Base-by-base conservation (phyloP, 2,888 invertebrate species). In the Megamerina dolium region DNA sequence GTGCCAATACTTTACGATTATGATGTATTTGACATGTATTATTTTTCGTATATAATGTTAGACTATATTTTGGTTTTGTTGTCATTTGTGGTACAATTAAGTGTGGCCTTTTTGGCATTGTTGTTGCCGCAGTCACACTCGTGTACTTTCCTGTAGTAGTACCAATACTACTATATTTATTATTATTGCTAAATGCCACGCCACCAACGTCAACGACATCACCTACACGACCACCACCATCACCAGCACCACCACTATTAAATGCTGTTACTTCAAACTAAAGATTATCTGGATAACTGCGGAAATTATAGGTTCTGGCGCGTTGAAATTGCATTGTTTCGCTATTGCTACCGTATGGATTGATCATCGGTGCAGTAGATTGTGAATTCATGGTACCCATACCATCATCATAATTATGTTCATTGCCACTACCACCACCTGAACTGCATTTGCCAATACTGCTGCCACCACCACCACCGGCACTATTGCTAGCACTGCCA, bases 211-310 rank as follows among this genome's bases (percentile, higher is more conserved):
- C 42, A 20, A 31, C 36, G 13, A 42, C 29, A 19, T 40, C 46
- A 17, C 26, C 39, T 13, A 33, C 39, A 18, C 21, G 33, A 9
- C 37, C 43, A n/a, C 19, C 27, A 13, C 4, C 33, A 33, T 46
- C 48, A 5, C 48, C 43, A 23, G 23, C 30, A 33, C 41, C 26
- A 29, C 32, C 34, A 4, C 37, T 18, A 4, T 26, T 39, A 35
- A 35, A 43, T 48, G 29, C 47, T 31, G 45, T 46, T 41, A 49
- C 48, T 61, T 67, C 64, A 68, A 68, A 68, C 70, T 68, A 68
- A 59, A 68, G 68, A 56, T 68, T 68, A 49, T 68, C 68, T 37
- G 70, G 70, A 56, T 70, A 68, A 45, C 69, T 68, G 45, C 70
- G 69, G 56, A 68, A 68, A 51, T 68, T 68, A 45, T 68, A 68